Evolutionary conservation across 2,113 vertebrate genomes (phyloP).

Genomic region (Gnathonemus longibarbis): DNA sequence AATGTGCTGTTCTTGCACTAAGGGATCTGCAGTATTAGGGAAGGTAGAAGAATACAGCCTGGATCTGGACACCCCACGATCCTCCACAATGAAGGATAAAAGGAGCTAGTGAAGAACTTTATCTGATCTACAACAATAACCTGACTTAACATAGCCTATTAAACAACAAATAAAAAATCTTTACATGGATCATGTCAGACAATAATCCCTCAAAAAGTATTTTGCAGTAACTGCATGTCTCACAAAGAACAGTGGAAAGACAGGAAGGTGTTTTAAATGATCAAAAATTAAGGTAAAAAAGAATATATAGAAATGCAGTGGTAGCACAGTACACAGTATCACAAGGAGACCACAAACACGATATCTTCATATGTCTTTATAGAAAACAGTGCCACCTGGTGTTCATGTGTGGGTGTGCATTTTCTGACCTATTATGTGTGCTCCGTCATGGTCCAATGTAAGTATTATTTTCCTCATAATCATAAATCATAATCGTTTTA

Average conservation of each 20-base stretch:
- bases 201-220: neutral
- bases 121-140: neutral
- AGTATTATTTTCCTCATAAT: neutral
- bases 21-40: neutral
- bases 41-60: neutral
- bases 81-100: neutral
- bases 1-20: neutral
- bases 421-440: neutral
- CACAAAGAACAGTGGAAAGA: neutral
- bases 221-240: neutral
- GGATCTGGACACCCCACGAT: neutral
- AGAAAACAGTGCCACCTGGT: conserved; percentile 14
- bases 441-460: neutral
- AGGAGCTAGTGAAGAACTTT: neutral
- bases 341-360: no score
- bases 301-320: no score
- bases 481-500: neutral
- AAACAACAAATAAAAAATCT: neutral
- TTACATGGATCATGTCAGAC: neutral
- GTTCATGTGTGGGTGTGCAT: neutral
- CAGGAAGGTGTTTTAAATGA: neutral
- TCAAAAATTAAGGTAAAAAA: neutral
- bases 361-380: neutral
- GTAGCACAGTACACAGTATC: no score
- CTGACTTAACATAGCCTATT: neutral